Percentiles rank a stretch among this genome's conserved stretches.
These are phyloP conservation scores for Remorina albescens DNA, from an alignment of 2,797 vertebrate genomes.

Conservation along the genomic window DNA sequence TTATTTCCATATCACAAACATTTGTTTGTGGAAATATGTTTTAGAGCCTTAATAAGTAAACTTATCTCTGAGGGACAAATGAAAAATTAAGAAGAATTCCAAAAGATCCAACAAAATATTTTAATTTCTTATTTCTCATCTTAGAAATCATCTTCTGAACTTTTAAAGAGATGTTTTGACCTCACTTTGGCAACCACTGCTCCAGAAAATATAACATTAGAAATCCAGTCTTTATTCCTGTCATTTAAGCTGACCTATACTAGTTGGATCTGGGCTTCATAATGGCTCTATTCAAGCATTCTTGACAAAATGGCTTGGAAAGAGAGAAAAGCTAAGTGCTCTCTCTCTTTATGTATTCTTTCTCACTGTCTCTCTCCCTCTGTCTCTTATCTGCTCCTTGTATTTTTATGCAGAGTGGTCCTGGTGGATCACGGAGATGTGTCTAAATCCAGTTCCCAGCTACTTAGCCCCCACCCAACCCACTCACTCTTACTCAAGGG, in stretches of 20 bases:
- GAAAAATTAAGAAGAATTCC: neutral
- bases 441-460: slow-evolving; percentile 69
- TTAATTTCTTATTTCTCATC: neutral
- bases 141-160: neutral
- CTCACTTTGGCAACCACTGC: slow-evolving; percentile 14
- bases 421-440: slow-evolving; percentile 56
- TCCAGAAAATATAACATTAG: slow-evolving; percentile 19
- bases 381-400: slow-evolving; percentile 58
- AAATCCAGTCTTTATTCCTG: slow-evolving; percentile 34
- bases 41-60: neutral
- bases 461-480: slow-evolving; percentile 61
- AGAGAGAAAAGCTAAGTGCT: slow-evolving; percentile 67
- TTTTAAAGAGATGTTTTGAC: neutral
- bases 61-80: neutral
- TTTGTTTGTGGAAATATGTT: neutral
- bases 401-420: slow-evolving; percentile 63
- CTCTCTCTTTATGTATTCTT: slow-evolving; percentile 32
- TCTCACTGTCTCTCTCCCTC: slow-evolving; percentile 25
- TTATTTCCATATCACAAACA: neutral
- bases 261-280: slow-evolving; percentile 62
- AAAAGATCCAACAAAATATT: neutral
- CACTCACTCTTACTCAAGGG: slow-evolving; percentile 48
- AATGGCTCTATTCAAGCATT: slow-evolving; percentile 75
- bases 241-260: slow-evolving; percentile 58
- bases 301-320: slow-evolving; percentile 63